Evolutionary conservation across 2,797 vertebrate species (phyloP).

Genomic region (Muscicapa comitata): DNA sequence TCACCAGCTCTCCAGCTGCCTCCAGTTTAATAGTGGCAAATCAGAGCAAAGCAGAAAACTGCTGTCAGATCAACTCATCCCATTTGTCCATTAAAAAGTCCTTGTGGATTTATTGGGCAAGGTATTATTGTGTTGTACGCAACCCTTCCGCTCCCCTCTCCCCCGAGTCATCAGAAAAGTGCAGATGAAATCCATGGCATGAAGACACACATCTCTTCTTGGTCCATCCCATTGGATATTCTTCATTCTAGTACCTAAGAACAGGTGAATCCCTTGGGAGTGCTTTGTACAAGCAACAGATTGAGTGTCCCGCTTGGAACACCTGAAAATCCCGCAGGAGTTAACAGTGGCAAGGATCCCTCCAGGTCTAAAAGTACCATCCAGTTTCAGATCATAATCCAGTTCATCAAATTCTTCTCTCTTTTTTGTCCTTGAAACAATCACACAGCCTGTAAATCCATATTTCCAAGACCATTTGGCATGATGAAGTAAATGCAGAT

Average conservation of each 20-base stretch:
- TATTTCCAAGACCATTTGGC: background rate
- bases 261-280: background rate
- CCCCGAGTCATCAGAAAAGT: conserved; percentile 28
- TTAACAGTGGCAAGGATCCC: background rate
- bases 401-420: background rate
- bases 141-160: background rate
- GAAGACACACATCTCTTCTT: conserved; percentile 27
- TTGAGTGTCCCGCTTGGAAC: accelerated
- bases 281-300: background rate
- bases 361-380: background rate
- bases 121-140: background rate
- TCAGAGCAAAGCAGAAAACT: background rate
- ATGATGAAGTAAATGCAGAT: background rate
- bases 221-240: conserved; percentile 7
- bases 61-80: background rate
- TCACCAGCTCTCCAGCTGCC: background rate
- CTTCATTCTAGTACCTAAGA: conserved; percentile 21
- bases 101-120: background rate
- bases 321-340: background rate
- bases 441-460: background rate
- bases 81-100: background rate
- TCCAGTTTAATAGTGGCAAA: background rate
- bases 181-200: conserved; percentile 39
- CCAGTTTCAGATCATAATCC: conserved; percentile 4
- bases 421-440: background rate